phyloP scores from a whole-genome alignment of 92 coral and sea anemone genomes.

The Chrysogorgia sp. region DNA sequence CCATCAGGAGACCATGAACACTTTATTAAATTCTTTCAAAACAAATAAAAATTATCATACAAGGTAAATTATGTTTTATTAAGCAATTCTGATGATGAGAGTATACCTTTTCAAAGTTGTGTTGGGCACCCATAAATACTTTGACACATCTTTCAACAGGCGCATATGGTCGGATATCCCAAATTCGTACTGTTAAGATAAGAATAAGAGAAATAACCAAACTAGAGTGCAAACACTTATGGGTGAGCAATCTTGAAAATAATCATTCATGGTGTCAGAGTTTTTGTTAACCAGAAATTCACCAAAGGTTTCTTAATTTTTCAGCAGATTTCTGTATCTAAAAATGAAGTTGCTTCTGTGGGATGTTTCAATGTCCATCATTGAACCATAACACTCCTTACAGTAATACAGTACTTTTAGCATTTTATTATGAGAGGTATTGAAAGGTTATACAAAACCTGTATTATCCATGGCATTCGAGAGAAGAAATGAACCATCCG shows the following conservation, averaged over 20 bases:
- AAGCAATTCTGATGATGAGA: too few relatives aligned
- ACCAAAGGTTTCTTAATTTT: too few relatives aligned
- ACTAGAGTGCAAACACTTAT: too few relatives aligned
- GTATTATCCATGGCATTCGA: slow-evolving; percentile 98
- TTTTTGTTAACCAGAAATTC: too few relatives aligned
- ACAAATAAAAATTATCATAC: neutral
- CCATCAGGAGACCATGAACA: slow-evolving; percentile 99
- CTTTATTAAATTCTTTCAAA: slow-evolving; percentile 79
- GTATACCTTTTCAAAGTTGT: slow-evolving; percentile 93
- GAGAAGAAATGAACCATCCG: slow-evolving; percentile 89
- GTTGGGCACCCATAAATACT: slow-evolving; percentile 94
- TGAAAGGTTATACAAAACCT: slow-evolving; percentile 61
- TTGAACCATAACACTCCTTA: too few relatives aligned
- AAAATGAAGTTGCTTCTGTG: too few relatives aligned
- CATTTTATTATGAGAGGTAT: too few relatives aligned
- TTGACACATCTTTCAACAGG: slow-evolving; percentile 97
- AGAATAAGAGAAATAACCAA: slow-evolving; percentile 17
- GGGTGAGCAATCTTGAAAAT: too few relatives aligned
- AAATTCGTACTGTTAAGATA: slow-evolving; percentile 99
- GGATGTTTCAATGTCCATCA: too few relatives aligned
- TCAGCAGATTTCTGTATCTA: too few relatives aligned
- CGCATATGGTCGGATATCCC: slow-evolving; percentile 99
- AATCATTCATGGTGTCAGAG: too few relatives aligned
- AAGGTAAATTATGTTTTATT: neutral
- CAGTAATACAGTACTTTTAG: too few relatives aligned